Evolutionary conservation across 2,888 invertebrate species (phyloP).

Genomic region (Eristalinus aeneus): DNA sequence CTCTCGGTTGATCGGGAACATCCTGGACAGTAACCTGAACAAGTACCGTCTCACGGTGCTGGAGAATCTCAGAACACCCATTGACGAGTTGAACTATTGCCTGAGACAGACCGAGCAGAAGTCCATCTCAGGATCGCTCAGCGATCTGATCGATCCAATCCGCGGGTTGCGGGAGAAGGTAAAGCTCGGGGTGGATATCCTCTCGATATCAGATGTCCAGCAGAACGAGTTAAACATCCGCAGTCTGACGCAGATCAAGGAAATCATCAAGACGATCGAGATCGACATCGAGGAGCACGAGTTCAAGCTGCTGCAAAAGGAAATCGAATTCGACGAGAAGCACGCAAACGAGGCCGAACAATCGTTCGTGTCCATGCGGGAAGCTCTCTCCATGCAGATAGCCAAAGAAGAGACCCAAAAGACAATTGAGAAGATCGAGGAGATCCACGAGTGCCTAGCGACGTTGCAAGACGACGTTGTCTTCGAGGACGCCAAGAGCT

Average conservation of each 20-base stretch:
- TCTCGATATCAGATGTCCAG: conserved; percentile 73
- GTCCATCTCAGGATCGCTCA: conserved; percentile 78
- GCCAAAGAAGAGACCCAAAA: conserved; percentile 75
- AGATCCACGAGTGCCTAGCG: conserved; percentile 76
- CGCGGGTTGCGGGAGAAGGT: conserved; percentile 77
- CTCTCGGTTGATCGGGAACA: conserved; percentile 83
- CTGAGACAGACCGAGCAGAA: conserved; percentile 80
- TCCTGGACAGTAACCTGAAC: conserved; percentile 81
- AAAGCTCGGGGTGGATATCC: conserved; percentile 76
- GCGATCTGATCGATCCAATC: conserved; percentile 79
- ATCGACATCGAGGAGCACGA: conserved; percentile 79
- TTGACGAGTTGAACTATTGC: conserved; percentile 81
- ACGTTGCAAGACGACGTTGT: conserved; percentile 69
- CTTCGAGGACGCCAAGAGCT: conserved; percentile 36
- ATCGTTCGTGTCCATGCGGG: conserved; percentile 75
- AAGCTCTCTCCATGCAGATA: conserved; percentile 76
- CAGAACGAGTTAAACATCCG: conserved; percentile 75
- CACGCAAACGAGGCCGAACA: conserved; percentile 74
- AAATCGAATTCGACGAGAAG: conserved; percentile 77
- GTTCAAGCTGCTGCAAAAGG: conserved; percentile 76
- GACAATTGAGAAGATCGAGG: conserved; percentile 75
- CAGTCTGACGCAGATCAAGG: conserved; percentile 75
- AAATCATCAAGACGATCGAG: conserved; percentile 76
- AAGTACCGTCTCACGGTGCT: conserved; percentile 80
- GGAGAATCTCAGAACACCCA: conserved; percentile 82